A percentile compares a stretch with the other conserved stretches of the same genome.
phyloP scores from a whole-genome alignment of 1,140 invertebrate genomes.

The Leptonema lineaticorne region DNA sequence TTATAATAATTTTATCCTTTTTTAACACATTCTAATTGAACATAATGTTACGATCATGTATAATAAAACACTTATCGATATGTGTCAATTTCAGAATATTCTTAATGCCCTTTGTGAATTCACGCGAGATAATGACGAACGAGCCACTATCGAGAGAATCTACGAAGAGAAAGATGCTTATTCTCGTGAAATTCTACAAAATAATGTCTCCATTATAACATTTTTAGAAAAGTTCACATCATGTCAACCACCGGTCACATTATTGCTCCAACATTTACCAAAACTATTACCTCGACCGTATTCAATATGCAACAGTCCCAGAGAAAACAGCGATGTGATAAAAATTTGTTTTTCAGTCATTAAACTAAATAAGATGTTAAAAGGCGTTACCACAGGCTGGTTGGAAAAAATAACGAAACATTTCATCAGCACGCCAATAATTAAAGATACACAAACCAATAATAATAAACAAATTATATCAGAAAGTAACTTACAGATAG shows the following conservation, averaged over 20 bases:
- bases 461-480: not conserved
- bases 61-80: not conserved
- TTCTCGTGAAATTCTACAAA: conserved; percentile 59
- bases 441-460: not conserved
- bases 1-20: too few species aligned
- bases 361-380: conserved; percentile 53
- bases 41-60: not conserved
- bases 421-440: not conserved
- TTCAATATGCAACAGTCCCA: conserved; percentile 72
- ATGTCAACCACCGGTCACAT: conserved; percentile 64
- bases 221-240: conserved; percentile 65
- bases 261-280: conserved; percentile 72
- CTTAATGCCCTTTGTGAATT: conserved; percentile 62
- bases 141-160: conserved; percentile 63
- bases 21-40: not conserved
- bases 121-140: conserved; percentile 62
- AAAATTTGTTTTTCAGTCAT: conserved; percentile 72
- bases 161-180: conserved; percentile 67
- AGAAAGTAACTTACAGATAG: not conserved
- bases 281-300: conserved; percentile 74
- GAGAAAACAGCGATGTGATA: conserved; percentile 52
- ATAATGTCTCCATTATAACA: conserved; percentile 63
- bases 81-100: conserved; percentile 57
- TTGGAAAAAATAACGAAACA: conserved; percentile 47
- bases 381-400: conserved; percentile 71